Conservation (phyloP, 2,888 invertebrate genomes). For the Eupithecia dodoneata region DNA sequence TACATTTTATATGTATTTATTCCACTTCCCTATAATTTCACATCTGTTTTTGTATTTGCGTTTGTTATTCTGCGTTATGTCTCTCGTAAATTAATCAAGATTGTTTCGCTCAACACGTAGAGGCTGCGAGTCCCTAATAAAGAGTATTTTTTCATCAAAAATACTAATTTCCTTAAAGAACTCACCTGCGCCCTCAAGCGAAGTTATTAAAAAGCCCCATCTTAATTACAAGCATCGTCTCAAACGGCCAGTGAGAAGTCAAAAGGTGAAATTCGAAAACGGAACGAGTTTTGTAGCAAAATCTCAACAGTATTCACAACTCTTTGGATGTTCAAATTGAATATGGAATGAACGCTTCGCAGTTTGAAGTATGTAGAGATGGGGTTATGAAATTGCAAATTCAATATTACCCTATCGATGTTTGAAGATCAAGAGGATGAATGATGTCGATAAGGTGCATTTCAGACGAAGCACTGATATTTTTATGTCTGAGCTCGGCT, state of each 20-base stretch:
- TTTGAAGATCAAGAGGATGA: slow-evolving; percentile 17
- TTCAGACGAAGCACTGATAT: slow-evolving; percentile 52
- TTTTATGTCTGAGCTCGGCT: slow-evolving; percentile 59
- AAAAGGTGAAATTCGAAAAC: slow-evolving; percentile 52
- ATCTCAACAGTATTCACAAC: background rate
- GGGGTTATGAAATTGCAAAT: slow-evolving; percentile 1
- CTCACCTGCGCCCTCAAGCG: slow-evolving; percentile 34
- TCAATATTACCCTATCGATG: slow-evolving; percentile 5
- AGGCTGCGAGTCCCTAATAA: slow-evolving; percentile 6
- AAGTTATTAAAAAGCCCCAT: slow-evolving; percentile 52
- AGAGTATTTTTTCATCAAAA: slow-evolving; percentile 14
- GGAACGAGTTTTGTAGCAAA: slow-evolving; percentile 43
- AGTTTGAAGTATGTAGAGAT: slow-evolving; percentile 10
- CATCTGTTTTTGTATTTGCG: slow-evolving; percentile 11
- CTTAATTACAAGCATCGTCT: slow-evolving; percentile 49
- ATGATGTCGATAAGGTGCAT: slow-evolving; percentile 44
- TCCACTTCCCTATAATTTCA: slow-evolving; percentile 9
- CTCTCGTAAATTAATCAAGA: slow-evolving; percentile 14
- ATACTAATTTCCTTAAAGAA: slow-evolving; percentile 24
- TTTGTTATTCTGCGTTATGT: slow-evolving; percentile 7
- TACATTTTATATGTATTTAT: slow-evolving; percentile 12
- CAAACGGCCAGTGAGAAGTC: slow-evolving; percentile 52
- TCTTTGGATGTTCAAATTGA: background rate
- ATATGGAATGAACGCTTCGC: background rate
- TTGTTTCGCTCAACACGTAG: background rate